These are phyloP conservation scores for Sceloporus undulatus DNA, from an alignment of 2,113 vertebrate species.

Conservation along the genomic window DNA sequence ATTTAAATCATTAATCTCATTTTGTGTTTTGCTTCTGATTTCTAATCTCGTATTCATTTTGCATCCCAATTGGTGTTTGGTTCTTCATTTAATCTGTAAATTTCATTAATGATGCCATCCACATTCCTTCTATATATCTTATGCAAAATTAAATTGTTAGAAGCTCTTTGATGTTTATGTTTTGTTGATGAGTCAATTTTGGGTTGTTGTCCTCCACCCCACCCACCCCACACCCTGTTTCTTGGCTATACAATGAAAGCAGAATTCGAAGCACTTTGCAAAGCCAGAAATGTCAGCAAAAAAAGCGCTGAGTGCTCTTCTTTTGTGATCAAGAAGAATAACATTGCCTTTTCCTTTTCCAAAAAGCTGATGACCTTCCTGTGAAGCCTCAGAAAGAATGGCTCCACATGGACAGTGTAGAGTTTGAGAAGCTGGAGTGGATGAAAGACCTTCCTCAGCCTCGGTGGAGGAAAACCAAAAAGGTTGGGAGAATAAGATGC, in stretches of 20 bases:
- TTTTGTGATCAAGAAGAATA: conserved; percentile 26
- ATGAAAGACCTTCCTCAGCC: conserved; percentile 87
- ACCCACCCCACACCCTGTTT: background rate
- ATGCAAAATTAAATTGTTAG: conserved; percentile 56
- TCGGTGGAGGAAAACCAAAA: conserved; percentile 83
- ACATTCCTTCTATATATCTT: conserved; percentile 50
- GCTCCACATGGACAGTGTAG: conserved; percentile 93
- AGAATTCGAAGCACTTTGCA: conserved; percentile 24
- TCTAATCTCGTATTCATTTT: conserved; percentile 39
- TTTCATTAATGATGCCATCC: conserved; percentile 57
- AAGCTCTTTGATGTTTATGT: conserved; percentile 60
- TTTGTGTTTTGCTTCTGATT: conserved; percentile 40
- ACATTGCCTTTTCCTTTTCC: conserved; percentile 15
- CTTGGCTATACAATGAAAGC: conserved; percentile 5
- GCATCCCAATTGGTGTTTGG: conserved; percentile 47
- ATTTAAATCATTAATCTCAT: conserved; percentile 35
- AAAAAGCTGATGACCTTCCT: conserved; percentile 77
- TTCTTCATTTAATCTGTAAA: conserved; percentile 60
- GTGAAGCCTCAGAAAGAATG: conserved; percentile 89
- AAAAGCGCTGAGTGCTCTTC: conserved; percentile 31
- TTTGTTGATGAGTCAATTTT: conserved; percentile 45
- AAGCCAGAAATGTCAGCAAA: conserved; percentile 30
- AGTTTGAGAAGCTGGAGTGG: conserved; percentile 96
- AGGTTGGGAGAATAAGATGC: conserved; percentile 76
- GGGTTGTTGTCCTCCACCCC: background rate